These are phyloP conservation scores for Polyommatus icarus DNA, from an alignment of 2,888 invertebrate species.

Conservation along the genomic window DNA sequence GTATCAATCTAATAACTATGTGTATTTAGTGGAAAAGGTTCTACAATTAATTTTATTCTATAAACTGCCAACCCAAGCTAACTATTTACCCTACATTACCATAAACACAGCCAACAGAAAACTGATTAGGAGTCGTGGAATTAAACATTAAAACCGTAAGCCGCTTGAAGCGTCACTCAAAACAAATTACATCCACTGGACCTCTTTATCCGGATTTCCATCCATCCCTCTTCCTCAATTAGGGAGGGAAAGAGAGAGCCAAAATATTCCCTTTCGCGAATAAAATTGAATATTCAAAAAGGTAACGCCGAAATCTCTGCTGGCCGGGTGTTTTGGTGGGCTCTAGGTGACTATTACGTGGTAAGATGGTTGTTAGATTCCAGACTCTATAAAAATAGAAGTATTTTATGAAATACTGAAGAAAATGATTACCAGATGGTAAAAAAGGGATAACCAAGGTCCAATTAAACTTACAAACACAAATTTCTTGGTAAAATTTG, in stretches of 20 bases:
- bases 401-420: background rate
- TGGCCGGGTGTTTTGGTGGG: conserved; percentile 54
- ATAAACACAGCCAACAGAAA: conserved; percentile 9
- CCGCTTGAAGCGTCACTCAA: conserved; percentile 33
- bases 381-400: background rate
- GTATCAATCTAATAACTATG: too few species aligned
- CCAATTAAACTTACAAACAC: too few species aligned
- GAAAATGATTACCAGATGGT: background rate
- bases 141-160: conserved; percentile 26
- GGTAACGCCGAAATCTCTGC: conserved; percentile 70
- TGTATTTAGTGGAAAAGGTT: too few species aligned
- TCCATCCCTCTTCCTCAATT: conserved; percentile 47
- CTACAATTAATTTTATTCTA: background rate
- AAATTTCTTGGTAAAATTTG: too few species aligned
- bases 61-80: background rate
- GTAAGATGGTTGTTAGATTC: conserved; percentile 26
- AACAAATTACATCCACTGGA: conserved; percentile 45
- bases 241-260: conserved; percentile 40
- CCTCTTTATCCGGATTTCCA: conserved; percentile 53
- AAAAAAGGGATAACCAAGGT: background rate
- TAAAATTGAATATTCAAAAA: conserved; percentile 77
- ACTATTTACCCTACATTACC: conserved; percentile 5
- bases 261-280: conserved; percentile 64
- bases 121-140: conserved; percentile 13
- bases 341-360: conserved; percentile 50